Base-by-base conservation (phyloP, 2,888 invertebrate genomes). In the Heliothis peltigera region DNA sequence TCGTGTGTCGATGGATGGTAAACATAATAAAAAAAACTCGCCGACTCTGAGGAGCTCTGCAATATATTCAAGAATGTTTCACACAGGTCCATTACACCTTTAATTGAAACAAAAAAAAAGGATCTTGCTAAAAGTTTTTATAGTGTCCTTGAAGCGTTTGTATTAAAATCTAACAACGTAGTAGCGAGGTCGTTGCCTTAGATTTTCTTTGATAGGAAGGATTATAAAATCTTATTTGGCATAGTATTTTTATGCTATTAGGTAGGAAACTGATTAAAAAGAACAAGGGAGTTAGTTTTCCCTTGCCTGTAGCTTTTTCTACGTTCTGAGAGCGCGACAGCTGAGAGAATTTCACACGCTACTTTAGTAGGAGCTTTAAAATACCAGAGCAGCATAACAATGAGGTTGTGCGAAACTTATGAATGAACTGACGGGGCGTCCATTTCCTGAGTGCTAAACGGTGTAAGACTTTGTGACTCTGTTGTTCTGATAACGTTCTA, bases 1-100 rank as follows among this genome's bases (percentile, higher is more conserved):
- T 87, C 83, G 65, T 70, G 64, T 74, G 72, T 64, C 72, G 76
- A 81, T 78, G 70, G 83, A 79, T 80, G 77, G 81, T 83, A 77
- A 82, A 82, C 78, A 79, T 74, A 35, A 46, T n/a, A n/a, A 64
- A 77, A 80, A 81, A 75, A 65, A 59, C 55, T 58, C 32, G 25
- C 43, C 28, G 55, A 25, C 61, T 67, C 57, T 55, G 58, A 70
- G 65, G 48, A 65, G 70, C 58, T 60, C 52, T 61, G 64, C 64
- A 73, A 58, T 64, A 65, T 75, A 72, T 64, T 75, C 58, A 73
- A 64, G 66, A 78, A 81, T 48, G 70, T 62, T 68, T 73, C 72
- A 64, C 22, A 61, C 64, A 19, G n/a, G n/a, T 58, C 35, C 22
- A 12, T 39, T 49, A 18, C 7, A 64, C 21, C 17, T 47, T 54